Conservation (phyloP, 2,888 invertebrate species). For the Caenorhabditis sp. region DNA sequence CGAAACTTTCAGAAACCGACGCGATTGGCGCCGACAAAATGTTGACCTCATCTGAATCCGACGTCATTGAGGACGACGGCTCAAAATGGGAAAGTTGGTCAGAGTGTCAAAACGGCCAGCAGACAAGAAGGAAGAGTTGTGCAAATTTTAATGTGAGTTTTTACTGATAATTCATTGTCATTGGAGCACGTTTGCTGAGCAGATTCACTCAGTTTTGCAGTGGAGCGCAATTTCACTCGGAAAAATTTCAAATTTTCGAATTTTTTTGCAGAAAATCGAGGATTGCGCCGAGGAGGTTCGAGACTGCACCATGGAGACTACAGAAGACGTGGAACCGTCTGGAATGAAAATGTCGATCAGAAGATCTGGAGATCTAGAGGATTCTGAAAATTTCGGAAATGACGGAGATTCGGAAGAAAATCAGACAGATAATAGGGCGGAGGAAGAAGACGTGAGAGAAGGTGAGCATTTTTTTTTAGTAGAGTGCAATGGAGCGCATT, state of each 20-base stretch:
- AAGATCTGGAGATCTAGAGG: conserved; percentile 30
- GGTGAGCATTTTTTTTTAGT: neutral
- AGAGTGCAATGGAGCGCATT: no score
- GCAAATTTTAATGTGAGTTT: conserved; percentile 59
- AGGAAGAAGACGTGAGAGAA: conserved; percentile 5
- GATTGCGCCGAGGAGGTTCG: conserved; percentile 63
- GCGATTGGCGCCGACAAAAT: conserved; percentile 55
- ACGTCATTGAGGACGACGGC: conserved; percentile 41
- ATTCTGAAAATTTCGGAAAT: neutral
- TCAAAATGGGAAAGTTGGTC: conserved; percentile 68
- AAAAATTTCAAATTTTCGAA: neutral
- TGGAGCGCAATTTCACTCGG: neutral
- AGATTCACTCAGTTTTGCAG: neutral
- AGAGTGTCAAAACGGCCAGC: conserved; percentile 73
- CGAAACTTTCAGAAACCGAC: conserved; percentile 54
- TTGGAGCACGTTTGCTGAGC: no score
- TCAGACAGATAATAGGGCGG: neutral
- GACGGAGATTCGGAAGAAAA: neutral
- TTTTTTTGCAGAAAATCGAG: conserved; percentile 57
- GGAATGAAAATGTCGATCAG: conserved; percentile 34
- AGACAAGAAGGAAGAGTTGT: conserved; percentile 68
- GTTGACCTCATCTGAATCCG: conserved; percentile 4
- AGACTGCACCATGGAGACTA: conserved; percentile 34
- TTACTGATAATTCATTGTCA: no score
- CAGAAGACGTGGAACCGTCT: neutral